Base-by-base conservation (phyloP, 2,797 vertebrate species). In the Rhinella marina region DNA sequence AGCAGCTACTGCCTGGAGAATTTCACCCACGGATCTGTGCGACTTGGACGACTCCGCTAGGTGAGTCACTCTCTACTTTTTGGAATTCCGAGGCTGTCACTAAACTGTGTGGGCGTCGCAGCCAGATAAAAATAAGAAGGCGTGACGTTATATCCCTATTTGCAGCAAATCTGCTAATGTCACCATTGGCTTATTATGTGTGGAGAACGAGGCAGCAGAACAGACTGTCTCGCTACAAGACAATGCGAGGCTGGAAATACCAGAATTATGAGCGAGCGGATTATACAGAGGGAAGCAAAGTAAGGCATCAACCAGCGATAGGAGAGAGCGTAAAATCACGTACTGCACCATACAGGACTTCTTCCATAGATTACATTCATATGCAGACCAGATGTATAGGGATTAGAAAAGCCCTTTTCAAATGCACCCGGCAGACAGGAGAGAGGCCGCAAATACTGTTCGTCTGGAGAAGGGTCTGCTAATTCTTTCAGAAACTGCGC, bases 101-200 rank as follows among this genome's bases (percentile, higher is more conserved):
- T 84, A 84, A 61, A 25, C 21, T 62, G 81, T 64, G 83, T 76
- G 70, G 83, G 56, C 8, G 70, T 21, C 27, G 54, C 27, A 14
- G 29, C 9, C 11, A 75, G 83, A 84, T 75, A 76, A 84, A 41
- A 76, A 76, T 25, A 61, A 25, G 81, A 56, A 14, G 1, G 16
- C 3, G 4, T 84, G 82, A 84, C 64, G 68, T 41, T 12, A 5
- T 56, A 57, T 10, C 19, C 29, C 54, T 59, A 73, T 73, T 73
- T 70, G 52, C 27, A 68, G 25, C 11, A 2, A 14, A 25, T 82
- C 25, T 19, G 19, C 16, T 19, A 81, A 41, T 61, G 23, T 25
- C 23, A 7, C 82, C 73, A 19, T 56, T 17, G 29, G 14, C n/a
- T 73, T 56, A 83, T 68, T 83, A 84, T 84, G 52, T 1, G 14